Base-by-base conservation (phyloP, 2,888 invertebrate genomes). In the Nectonema munidae region DNA sequence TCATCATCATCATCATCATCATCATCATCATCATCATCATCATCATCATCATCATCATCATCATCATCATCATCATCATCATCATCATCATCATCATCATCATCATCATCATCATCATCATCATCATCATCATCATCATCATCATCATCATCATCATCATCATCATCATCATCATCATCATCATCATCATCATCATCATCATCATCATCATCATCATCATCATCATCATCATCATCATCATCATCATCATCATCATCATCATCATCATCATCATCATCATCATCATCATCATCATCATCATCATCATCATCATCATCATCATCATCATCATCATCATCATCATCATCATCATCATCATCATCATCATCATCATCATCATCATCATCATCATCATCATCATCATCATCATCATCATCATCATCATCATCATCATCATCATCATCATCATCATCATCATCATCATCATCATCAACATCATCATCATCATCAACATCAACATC, bases 1-100 rank as follows among this genome's bases (percentile, higher is more conserved):
- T n/a, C n/a, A n/a, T n/a, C n/a, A n/a, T n/a, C 32, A 32, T 32
- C 32, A 32, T 32, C 32, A 32, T 32, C 32, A 32, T 32, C 32
- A 32, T 32, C 32, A 32, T 32, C 32, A 32, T 32, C 32, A 32
- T 32, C 32, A 32, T 32, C 25, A n/a, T 25, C 25, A n/a, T 25
- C 25, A n/a, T 25, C 25, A n/a, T 25, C n/a, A n/a, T 25, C n/a
- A n/a, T 25, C 3, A n/a, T 30, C 5, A 30, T 17, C 5, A 15
- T 32, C 32, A 32, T 32, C 32, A 32, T 32, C 32, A 32, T 32
- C 32, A n/a, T 32, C 32, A n/a, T 32, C 32, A 32, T 32, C 32
- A n/a, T 32, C 32, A 32, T 32, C 32, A n/a, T 32, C 32, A n/a
- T 32, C 32, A n/a, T 32, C n/a, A n/a, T 32, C 32, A 32, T 32